A percentile compares a stretch with the other conserved stretches of the same genome.
These are phyloP conservation scores for Maconellicoccus hirsutus DNA, from an alignment of 1,140 invertebrate genomes.

Conservation along the genomic window DNA sequence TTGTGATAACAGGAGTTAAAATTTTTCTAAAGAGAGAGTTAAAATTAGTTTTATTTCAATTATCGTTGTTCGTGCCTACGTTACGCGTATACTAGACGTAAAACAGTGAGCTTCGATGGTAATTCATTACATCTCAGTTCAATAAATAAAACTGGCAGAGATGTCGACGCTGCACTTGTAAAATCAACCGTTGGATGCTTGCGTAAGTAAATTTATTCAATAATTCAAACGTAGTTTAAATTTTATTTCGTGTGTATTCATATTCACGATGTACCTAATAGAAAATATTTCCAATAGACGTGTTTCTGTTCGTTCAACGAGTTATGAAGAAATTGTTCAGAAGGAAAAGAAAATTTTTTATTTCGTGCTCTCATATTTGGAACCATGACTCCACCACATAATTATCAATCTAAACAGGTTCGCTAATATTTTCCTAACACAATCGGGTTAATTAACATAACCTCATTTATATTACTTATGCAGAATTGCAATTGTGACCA, in stretches of 20 bases:
- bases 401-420: neutral
- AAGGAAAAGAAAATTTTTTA: neutral
- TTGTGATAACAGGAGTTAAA: neutral
- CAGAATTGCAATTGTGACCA: slow-evolving; percentile 36
- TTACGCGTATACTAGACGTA: too few relatives aligned
- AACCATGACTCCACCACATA: neutral
- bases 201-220: neutral
- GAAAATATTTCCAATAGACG: neutral
- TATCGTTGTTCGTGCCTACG: too few relatives aligned
- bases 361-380: neutral
- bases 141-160: too few relatives aligned
- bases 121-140: too few relatives aligned
- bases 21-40: neutral
- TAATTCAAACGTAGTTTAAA: neutral
- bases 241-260: too few relatives aligned
- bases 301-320: neutral
- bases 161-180: too few relatives aligned
- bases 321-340: neutral
- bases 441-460: neutral
- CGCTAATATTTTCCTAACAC: neutral
- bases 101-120: too few relatives aligned
- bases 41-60: neutral
- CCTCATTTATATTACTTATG: neutral
- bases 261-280: neutral
- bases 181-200: neutral